Base-by-base conservation (phyloP, 1,140 invertebrate genomes). In the Argopecten irradians region DNA sequence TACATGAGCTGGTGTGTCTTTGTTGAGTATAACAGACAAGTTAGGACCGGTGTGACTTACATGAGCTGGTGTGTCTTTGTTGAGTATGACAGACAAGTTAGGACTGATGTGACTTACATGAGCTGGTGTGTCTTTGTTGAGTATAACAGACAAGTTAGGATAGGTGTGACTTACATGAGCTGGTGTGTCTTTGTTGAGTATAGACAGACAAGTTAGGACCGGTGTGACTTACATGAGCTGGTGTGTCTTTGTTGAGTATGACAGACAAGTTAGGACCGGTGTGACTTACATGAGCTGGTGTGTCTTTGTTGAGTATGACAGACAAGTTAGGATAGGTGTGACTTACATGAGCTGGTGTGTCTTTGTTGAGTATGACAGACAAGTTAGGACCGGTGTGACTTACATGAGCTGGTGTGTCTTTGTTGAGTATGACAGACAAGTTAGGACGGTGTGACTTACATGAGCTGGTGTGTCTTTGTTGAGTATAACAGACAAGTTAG, bases 21-120 rank as follows among this genome's bases (percentile, higher is more conserved):
- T n/a, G n/a, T n/a, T n/a, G n/a, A n/a, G n/a, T n/a, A n/a, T n/a
- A n/a, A n/a, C n/a, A n/a, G n/a, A n/a, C n/a, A n/a, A n/a, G n/a
- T n/a, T n/a, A n/a, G n/a, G n/a, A n/a, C n/a, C n/a, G n/a, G 5
- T 71, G 55, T 71, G 55, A 96, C 96, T 96, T 96, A 98, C 97
- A 90, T 98, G 98, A 90, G 98, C 96, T 82, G 98, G 98, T 36
- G 98, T 99, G 93, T 99, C 99, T 96, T 99, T 99, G 95, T 99
- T 99, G 7, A 99, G 96, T n/a, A n/a, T n/a, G n/a, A n/a, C n/a
- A n/a, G n/a, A n/a, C n/a, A n/a, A n/a, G n/a, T n/a, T n/a, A n/a
- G n/a, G n/a, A n/a, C n/a, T n/a, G n/a, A n/a, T 34, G 36, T 84
- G 85, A 43, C 33, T 39, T 36, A 39, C 32, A 36, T 22, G 11